Percentiles rank a stretch among this genome's conserved stretches.
phyloP scores from a whole-genome alignment of 1,140 invertebrate genomes.

The Andrena cerasifolii region DNA sequence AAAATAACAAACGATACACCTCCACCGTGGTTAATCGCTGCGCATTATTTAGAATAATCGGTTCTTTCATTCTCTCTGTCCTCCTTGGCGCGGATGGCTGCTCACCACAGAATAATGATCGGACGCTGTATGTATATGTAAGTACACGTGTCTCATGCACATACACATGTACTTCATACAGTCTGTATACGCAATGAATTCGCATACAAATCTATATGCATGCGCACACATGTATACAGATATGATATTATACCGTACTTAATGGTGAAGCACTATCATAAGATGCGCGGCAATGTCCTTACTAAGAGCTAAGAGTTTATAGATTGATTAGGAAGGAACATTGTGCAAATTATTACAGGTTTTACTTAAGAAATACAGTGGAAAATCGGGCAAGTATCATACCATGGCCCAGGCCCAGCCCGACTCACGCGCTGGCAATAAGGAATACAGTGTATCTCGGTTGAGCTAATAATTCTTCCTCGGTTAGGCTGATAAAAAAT shows the following conservation, averaged over 20 bases:
- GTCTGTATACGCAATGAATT: constrained; percentile 42
- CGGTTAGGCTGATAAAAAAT: too few species aligned
- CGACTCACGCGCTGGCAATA: constrained; percentile 46
- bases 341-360: constrained; percentile 64
- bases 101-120: constrained; percentile 68
- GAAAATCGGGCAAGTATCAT: constrained; percentile 57
- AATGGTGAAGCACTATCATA: constrained; percentile 66
- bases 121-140: constrained; percentile 58
- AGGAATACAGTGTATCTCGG: too few species aligned
- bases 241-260: constrained; percentile 67
- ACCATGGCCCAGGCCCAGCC: constrained; percentile 59
- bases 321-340: constrained; percentile 64
- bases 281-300: constrained; percentile 64
- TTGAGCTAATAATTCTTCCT: too few species aligned
- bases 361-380: constrained; percentile 59
- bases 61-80: neutral
- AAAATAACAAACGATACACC: constrained; percentile 53
- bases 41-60: constrained; percentile 59
- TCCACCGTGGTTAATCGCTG: constrained; percentile 42
- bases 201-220: constrained; percentile 56
- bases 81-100: constrained; percentile 21
- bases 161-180: constrained; percentile 55
- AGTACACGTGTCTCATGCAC: constrained; percentile 53
- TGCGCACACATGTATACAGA: constrained; percentile 66
- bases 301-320: constrained; percentile 54